Evolutionary conservation across 2,888 invertebrate species (phyloP).

Genomic region (Drosophila eohydei): DNA sequence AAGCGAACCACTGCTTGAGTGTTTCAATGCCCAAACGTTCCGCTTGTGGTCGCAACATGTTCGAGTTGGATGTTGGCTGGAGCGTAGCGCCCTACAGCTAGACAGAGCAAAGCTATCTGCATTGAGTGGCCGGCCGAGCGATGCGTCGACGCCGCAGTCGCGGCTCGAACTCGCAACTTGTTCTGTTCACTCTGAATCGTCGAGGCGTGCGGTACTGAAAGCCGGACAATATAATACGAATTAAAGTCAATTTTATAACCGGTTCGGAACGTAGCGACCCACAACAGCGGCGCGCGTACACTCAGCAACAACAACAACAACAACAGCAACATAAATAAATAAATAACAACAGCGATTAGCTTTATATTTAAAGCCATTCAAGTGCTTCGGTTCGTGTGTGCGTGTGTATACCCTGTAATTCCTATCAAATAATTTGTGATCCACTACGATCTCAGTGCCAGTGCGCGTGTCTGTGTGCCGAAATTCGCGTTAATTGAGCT

Average conservation of each 20-base stretch:
- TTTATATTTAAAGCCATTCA: slow-evolving; percentile 7
- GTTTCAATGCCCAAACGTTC: slow-evolving; percentile 41
- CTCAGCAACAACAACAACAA: slow-evolving; percentile 9
- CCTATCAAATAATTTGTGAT: slow-evolving; percentile 13
- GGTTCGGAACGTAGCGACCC: slow-evolving; percentile 43
- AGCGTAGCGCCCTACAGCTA: background rate
- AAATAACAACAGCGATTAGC: slow-evolving; percentile 14
- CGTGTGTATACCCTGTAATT: slow-evolving; percentile 2
- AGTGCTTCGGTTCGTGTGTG: slow-evolving; percentile 22
- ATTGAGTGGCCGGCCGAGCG: slow-evolving; percentile 48
- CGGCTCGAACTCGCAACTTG: slow-evolving; percentile 62
- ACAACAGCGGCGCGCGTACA: slow-evolving; percentile 37
- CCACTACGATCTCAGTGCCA: slow-evolving; percentile 16
- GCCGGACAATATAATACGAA: slow-evolving; percentile 52
- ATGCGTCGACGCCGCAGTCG: slow-evolving; percentile 42
- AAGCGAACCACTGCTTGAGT: slow-evolving; percentile 11
- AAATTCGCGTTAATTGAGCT: slow-evolving; percentile 69
- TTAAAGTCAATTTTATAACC: slow-evolving; percentile 23
- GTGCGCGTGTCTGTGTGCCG: slow-evolving; percentile 12
- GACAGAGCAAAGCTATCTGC: slow-evolving; percentile 16
- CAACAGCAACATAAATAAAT: slow-evolving; percentile 11
- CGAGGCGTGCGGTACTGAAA: slow-evolving; percentile 64
- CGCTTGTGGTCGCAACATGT: slow-evolving; percentile 37
- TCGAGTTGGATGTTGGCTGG: slow-evolving; percentile 25
- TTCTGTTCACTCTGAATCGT: slow-evolving; percentile 64